Percentiles rank a stretch among this genome's conserved stretches.
These are phyloP conservation scores for Octopus sinensis DNA, from an alignment of 1,140 invertebrate species.

Conservation along the genomic window DNA sequence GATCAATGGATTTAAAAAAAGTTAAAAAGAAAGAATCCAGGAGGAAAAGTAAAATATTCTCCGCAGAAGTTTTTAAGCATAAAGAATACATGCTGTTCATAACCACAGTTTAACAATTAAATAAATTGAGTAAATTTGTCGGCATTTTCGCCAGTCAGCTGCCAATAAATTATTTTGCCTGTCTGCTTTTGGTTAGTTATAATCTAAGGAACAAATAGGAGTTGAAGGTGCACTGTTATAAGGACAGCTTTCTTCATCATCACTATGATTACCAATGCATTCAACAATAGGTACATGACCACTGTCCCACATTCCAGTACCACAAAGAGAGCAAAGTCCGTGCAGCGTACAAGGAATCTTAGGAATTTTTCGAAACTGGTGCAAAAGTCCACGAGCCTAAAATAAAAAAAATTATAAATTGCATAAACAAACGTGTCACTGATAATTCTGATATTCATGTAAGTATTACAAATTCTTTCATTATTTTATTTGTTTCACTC, in stretches of 20 bases:
- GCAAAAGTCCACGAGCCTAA: slow-evolving; percentile 79
- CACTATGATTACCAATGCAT: slow-evolving; percentile 47
- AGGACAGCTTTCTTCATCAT: slow-evolving; percentile 40
- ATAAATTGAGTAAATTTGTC: no score
- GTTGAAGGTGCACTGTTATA: slow-evolving; percentile 37
- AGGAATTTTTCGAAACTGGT: slow-evolving; percentile 81
- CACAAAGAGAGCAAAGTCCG: slow-evolving; percentile 80
- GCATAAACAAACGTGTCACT: no score
- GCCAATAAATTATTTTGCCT: background rate
- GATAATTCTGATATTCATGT: no score
- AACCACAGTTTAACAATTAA: no score
- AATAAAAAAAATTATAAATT: slow-evolving; percentile 26
- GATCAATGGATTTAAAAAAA: no score
- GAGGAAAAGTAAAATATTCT: no score
- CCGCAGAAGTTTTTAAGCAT: no score
- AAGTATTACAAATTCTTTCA: no score
- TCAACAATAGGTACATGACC: slow-evolving; percentile 66
- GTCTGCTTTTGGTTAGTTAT: background rate
- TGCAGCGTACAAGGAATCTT: slow-evolving; percentile 84
- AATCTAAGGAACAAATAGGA: background rate
- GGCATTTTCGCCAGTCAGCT: no score
- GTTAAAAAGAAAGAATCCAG: no score
- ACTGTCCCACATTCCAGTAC: slow-evolving; percentile 90
- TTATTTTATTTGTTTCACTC: no score
- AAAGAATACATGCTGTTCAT: no score